Conservation (phyloP, 2,797 vertebrate species). For the Pseudochirops corinnae region DNA sequence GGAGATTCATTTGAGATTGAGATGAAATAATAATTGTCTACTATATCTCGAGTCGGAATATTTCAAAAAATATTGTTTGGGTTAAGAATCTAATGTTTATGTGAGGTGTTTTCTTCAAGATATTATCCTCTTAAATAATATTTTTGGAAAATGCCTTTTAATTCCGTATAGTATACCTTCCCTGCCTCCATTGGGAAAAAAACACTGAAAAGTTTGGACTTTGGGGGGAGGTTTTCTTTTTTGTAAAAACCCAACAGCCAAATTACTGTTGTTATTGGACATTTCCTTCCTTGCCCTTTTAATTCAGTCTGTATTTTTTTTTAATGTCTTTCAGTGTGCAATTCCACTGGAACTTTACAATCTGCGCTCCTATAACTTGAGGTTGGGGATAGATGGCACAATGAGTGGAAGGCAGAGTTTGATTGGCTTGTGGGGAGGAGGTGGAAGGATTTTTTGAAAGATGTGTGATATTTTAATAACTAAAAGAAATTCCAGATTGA, state of each 20-base stretch:
- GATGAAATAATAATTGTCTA: constrained; percentile 53
- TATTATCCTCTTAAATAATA: constrained; percentile 56
- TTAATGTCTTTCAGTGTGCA: not conserved
- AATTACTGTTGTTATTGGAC: constrained; percentile 14
- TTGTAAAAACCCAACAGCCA: constrained; percentile 26
- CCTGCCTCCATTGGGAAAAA: not conserved
- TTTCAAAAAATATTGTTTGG: constrained; percentile 50
- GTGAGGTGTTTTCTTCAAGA: constrained; percentile 53
- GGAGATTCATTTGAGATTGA: constrained; percentile 24
- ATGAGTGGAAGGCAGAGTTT: not conserved
- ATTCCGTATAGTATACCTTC: constrained; percentile 6
- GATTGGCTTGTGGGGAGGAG: constrained; percentile 34
- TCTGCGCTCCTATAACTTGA: not conserved
- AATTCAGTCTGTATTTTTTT: constrained; percentile 46
- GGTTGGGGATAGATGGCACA: constrained; percentile 28
- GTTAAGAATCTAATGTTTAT: constrained; percentile 50
- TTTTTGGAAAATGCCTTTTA: constrained; percentile 57
- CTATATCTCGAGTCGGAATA: constrained; percentile 52
- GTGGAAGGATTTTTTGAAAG: constrained; percentile 76
- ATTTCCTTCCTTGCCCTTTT: constrained; percentile 37
- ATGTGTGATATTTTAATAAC: constrained; percentile 67
- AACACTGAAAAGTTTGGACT: constrained; percentile 64
- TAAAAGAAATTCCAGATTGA: constrained; percentile 61
- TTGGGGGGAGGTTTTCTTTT: constrained; percentile 52
- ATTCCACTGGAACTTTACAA: not conserved